Evolutionary conservation across 2,797 vertebrate genomes (phyloP), one percentile per base, ranked within the genome.

Genomic region (Apogon talboti): DNA sequence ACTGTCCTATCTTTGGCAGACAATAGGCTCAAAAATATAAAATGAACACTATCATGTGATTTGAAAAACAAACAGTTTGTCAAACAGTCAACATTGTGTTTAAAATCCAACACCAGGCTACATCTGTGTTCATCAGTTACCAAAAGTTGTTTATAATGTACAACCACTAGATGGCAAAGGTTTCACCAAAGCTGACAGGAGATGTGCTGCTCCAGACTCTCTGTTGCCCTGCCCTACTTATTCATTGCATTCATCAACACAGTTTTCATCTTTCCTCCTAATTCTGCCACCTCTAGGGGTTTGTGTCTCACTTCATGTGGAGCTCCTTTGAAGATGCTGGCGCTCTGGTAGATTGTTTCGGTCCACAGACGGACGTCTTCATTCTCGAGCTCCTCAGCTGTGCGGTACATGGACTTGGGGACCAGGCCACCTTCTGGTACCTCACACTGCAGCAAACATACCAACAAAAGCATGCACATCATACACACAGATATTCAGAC

Each of bases 261-360:
- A 38, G 33, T 13, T 24, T 51, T 37, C 11, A 14, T 37, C 30
- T 8, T 21, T 40, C 12, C 50, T 15, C 40, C 40, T 53, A 52
- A 15, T 13, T 55, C 14, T 11, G 0, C 19, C 35, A 54, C 16
- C 13, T n/a, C 15, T 14, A 14, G 15, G 7, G 11, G 30, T 48
- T 19, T 49, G 3, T 3, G 1, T 48, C 11, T 93, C 70, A 97
- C 98, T 96, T 99, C 98, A 0, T 99, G 98, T 0, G 98, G 98
- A 0, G 96, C 95, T 51, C 97, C 98, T 84, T 99, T 99, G 91
- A 98, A 99, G 67, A 99, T 93, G 30, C 98, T 98, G 70, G 96
- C 97, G 7, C 96, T 99, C 85, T 99, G 97, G 88, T 99, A 99
- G 89, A 99, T 99, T 16, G 96, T 98, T 87, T 99, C 98, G 0